Base-by-base conservation (phyloP, 2,797 vertebrate species). In the Glyptemys insculpta region DNA sequence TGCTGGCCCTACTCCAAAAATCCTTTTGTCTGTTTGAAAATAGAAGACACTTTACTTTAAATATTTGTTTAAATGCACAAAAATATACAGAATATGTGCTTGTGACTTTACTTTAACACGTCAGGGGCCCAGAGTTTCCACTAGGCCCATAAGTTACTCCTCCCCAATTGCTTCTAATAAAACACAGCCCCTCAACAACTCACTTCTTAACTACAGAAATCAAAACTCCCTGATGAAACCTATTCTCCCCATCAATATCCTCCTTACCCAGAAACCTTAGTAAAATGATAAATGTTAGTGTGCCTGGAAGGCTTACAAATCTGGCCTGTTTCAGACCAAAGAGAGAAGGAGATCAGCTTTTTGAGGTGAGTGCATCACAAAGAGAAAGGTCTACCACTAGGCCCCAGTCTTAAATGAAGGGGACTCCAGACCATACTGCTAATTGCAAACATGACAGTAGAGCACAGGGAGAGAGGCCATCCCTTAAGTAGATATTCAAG, bases 371-470 rank as follows among this genome's bases (percentile, higher is more conserved):
- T 1, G 8, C 7, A 52, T 53, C 88, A 0, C 14, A 14, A 14
- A 62, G 57, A 59, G 57, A 57, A 1, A 7, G 57, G 12, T 72
- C 37, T 72, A 72, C 12, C n/a, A 54, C 18, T 0, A 1, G 31
- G 31, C 3, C 21, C 1, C 2, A 9, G 2, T n/a, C 37, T 18
- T 79, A 0, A 0, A 0, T n/a, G 11, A 0, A 18, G 72, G 49
- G 74, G 53, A 4, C 76, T 85, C 34, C 23, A 47, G 78, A 78
- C 56, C 76, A 41, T 83, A 1, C 4, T 72, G 31, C 10, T 85
- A 9, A 1, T 57, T 47, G 21, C 14, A 18, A 41, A 12, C 0
- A 0, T 59, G 50, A 7, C 27, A 37, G 34, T 21, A 37, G 44
- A 85, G 16, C 5, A 31, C 19, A 31, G 31, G 49, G 54, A 5